Base-by-base conservation (phyloP, 2,888 invertebrate genomes). In the Erebia ligea region DNA sequence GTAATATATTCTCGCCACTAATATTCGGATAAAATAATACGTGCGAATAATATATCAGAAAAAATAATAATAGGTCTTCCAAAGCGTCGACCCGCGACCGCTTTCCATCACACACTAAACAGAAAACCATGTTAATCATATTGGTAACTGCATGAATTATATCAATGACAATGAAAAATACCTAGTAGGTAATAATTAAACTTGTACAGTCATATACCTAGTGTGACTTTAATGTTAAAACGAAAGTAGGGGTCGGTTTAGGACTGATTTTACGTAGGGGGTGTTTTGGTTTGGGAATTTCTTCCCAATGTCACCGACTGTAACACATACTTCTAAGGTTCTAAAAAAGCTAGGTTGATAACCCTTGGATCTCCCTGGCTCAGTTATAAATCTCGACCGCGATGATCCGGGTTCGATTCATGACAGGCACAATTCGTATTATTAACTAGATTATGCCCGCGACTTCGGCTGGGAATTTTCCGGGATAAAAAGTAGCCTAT, bases 61-160 rank as follows among this genome's bases (percentile, higher is more conserved):
- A 62, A 62, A 21, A 62, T 6, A 48, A 15, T 45, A 45, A 42
- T 61, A 19, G 42, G 45, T 62, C 11, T 62, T 62, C 62, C 45
- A 62, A 45, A 8, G 11, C 62, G 62, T 21, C 62, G 48, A 62
- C 19, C 11, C 62, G 62, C 21, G 62, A 13, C 62, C 48, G 62
- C 45, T 62, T 45, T 15, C 45, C 19, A 48, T 15, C 62, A 48
- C 45, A 62, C 45, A 62, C 48, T 62, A 48, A 62, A 15, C 62
- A 21, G 62, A 62, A 45, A 62, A 62, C 48, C 62, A 48, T 21
- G 59, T 42, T 52, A 52, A 57, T 42, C 19, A 5, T 17, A 34
- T 34, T 1, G 6, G 34, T 34, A 34, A 4, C 42, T 19, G 42
- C 17, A 19, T 61, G 61, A 42, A 61, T 61, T 61, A 42, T 11